phyloP scores from a whole-genome alignment of 2,888 invertebrate species.

The Erebia palarica region DNA sequence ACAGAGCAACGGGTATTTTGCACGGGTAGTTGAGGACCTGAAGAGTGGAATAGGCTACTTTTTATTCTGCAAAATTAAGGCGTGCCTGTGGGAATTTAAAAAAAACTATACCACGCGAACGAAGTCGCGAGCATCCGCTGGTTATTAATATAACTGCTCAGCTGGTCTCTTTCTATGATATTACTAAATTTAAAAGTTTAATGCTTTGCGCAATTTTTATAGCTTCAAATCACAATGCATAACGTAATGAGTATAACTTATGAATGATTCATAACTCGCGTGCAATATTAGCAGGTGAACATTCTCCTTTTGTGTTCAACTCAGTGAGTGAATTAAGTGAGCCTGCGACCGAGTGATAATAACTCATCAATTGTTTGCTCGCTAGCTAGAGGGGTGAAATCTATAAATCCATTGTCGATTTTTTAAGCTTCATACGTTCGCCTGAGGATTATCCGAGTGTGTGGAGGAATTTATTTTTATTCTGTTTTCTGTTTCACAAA shows the following conservation, averaged over 20 bases:
- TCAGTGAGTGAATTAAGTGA: slow-evolving; percentile 48
- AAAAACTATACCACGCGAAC: too few relatives aligned
- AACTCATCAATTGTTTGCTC: slow-evolving; percentile 74
- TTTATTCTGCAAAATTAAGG: too few relatives aligned
- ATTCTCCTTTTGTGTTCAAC: slow-evolving; percentile 60
- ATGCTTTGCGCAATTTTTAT: background rate
- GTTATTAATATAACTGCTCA: too few relatives aligned
- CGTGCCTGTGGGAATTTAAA: too few relatives aligned
- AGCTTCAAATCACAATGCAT: background rate
- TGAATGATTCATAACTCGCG: slow-evolving; percentile 67
- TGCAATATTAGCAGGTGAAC: slow-evolving; percentile 68
- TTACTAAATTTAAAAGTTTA: too few relatives aligned
- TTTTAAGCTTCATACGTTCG: slow-evolving; percentile 32
- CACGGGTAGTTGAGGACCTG: too few relatives aligned
- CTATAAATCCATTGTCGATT: slow-evolving; percentile 37
- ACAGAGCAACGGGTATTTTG: too few relatives aligned
- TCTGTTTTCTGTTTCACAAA: slow-evolving; percentile 11
- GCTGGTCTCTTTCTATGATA: too few relatives aligned
- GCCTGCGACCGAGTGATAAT: slow-evolving; percentile 68
- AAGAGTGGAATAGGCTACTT: too few relatives aligned
- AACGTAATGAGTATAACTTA: background rate
- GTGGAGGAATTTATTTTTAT: slow-evolving; percentile 25
- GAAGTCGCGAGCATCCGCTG: too few relatives aligned
- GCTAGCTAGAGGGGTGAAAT: slow-evolving; percentile 35
- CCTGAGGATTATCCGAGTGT: slow-evolving; percentile 29